Base-by-base conservation (phyloP, 2,888 invertebrate species). In the Callosobruchus maculatus region DNA sequence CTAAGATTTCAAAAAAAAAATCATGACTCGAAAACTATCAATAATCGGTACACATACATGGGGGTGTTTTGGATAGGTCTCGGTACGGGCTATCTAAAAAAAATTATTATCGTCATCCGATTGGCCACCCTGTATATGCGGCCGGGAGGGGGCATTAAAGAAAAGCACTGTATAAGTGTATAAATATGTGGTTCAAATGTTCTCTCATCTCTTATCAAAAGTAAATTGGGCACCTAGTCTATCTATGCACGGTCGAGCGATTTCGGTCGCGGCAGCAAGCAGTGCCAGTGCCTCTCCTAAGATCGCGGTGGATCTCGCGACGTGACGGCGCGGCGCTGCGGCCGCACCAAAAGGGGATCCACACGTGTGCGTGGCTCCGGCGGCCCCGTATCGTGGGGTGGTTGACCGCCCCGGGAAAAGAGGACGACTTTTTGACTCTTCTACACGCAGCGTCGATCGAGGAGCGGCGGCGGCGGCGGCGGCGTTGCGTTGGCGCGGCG, bases 401-500 rank as follows among this genome's bases (percentile, higher is more conserved):
- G 89, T 89, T 89, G 89, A 89, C 89, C 89, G 49, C 89, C 88
- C 87, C 85, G 81, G 82, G 82, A 84, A 85, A 85, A 85, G 85
- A 85, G 86, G 85, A 86, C 86, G 86, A 85, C 86, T 86, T 86
- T 86, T 85, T 83, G 86, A 86, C 86, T 85, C 82, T 80, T 84
- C 18, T 49, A 7, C 18, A 49, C 49, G 26, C 26, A 26, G 26
- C 26, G 26, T 13, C 49, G 49, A 5, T 13, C 9, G 9, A 18
- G 4, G 9, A 18, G 1, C 13, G 5, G 18, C 49, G 49, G 18
- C 18, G 13, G 3, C 13, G 13, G 49, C 49, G 18, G 30, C 30
- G 9, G 30, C 30, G 30, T 30, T 30, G 30, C n/a, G n/a, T n/a
- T n/a, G n/a, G n/a, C n/a, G n/a, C n/a, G n/a, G n/a, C n/a, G n/a